Percentiles rank a stretch among this genome's conserved stretches.
phyloP scores from a whole-genome alignment of 1,140 invertebrate species.

The Brachionus sp. region DNA sequence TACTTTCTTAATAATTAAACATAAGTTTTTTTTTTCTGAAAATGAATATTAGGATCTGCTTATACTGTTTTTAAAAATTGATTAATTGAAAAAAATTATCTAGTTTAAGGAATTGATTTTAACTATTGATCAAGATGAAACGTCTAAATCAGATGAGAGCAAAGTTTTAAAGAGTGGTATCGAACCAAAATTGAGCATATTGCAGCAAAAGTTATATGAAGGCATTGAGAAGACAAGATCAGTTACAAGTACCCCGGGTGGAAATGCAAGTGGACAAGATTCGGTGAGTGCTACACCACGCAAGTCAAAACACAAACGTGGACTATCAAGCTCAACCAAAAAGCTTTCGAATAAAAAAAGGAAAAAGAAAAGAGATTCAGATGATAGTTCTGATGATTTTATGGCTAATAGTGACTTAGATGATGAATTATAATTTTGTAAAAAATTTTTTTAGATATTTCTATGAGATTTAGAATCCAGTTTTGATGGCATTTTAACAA shows the following conservation, averaged over 20 bases:
- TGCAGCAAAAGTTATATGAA: conserved; percentile 25
- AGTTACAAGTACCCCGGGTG: neutral
- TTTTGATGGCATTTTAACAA: neutral
- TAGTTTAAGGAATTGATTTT: conserved; percentile 37
- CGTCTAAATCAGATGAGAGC: neutral
- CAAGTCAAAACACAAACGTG: neutral
- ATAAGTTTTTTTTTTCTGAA: no score
- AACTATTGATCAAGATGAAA: conserved; percentile 28
- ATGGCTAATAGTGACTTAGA: conserved; percentile 11
- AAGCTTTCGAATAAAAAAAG: neutral
- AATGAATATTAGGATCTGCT: no score
- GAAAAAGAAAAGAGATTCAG: conserved; percentile 27
- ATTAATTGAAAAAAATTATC: no score
- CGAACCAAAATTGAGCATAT: neutral
- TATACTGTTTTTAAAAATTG: no score
- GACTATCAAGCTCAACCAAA: conserved; percentile 1
- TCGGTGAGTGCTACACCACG: neutral
- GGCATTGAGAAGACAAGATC: conserved; percentile 27
- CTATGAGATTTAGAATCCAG: neutral
- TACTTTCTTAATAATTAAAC: no score
- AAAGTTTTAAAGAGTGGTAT: neutral
- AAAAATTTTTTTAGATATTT: neutral
- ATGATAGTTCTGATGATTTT: conserved; percentile 10
- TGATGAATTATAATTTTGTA: neutral
- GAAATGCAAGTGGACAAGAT: neutral